Evolutionary conservation across 2,888 invertebrate genomes (phyloP).

Genomic region (Steinernema hermaphroditum): DNA sequence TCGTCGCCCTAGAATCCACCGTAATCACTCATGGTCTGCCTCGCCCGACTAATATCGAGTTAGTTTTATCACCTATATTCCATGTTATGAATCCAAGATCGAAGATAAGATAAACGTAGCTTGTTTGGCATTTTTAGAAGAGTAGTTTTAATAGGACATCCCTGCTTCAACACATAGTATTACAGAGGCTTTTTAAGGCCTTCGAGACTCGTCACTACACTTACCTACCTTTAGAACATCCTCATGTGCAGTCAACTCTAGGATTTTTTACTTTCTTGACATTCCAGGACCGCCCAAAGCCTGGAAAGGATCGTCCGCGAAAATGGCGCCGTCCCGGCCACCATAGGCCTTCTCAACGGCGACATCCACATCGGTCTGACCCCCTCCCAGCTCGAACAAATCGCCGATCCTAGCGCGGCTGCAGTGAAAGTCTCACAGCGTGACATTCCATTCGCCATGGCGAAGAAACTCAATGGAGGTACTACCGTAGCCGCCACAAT

Average conservation of each 20-base stretch:
- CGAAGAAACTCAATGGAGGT: constrained; percentile 76
- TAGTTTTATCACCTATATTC: no score
- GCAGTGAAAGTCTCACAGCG: constrained; percentile 80
- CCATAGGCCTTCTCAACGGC: constrained; percentile 85
- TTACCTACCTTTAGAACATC: no score
- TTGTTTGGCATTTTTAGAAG: no score
- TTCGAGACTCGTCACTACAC: no score
- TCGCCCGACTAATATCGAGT: constrained; percentile 82
- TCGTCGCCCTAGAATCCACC: constrained; percentile 94
- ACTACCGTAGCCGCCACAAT: constrained; percentile 95
- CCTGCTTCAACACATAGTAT: no score
- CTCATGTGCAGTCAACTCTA: no score
- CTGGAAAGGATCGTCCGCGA: constrained; percentile 77
- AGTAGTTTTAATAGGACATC: no score
- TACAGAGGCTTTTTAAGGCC: no score
- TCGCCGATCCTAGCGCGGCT: constrained; percentile 73
- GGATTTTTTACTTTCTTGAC: no score
- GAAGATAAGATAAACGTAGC: no score
- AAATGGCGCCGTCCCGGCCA: constrained; percentile 82
- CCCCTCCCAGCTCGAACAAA: constrained; percentile 73
- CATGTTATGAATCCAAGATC: no score
- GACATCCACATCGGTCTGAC: constrained; percentile 70
- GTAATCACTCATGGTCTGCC: constrained; percentile 99
- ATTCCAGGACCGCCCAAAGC: constrained; percentile 75
- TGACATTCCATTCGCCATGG: constrained; percentile 59